Evolutionary conservation across 2,888 invertebrate species (phyloP), one percentile per base, ranked within the genome.

Genomic region (Anthophora plumipes): DNA sequence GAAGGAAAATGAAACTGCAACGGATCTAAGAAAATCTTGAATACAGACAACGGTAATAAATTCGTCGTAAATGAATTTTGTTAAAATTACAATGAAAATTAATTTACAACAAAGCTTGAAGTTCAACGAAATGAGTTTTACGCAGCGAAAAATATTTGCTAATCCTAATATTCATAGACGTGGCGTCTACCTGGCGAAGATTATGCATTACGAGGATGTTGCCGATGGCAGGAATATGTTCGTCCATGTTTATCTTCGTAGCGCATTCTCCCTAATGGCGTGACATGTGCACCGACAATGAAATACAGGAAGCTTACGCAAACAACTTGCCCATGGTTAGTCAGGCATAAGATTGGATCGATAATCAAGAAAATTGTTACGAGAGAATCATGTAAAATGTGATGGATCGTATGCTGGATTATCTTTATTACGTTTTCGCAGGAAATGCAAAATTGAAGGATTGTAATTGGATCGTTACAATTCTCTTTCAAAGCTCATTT

Each of bases 141-240:
- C n/a, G 57, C 57, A 25, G 17, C 43, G 17, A 9, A 17, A 22
- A 25, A 46, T 12, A 1, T 6, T 1, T 5, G 3, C 0, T 46
- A n/a, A 55, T 31, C 20, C 7, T 63, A 63, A 48, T 50, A 20
- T 50, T 11, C 43, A 11, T 37, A 37, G 31, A 50, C 14, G 37
- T 14, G 64, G 50, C 31, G 31, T 37, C 20, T 31, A 17, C 37
- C 25, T 50, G 48, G 5, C 37, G 50, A 31, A 12, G 37, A 50
- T 50, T 64, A 37, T 50, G 50, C 20, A 64, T 9, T 20, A 14
- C 3, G 25, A 63, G 48, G n/a, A 17, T 68, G 22, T 43, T 43
- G 48, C 57, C 68, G 60, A 60, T 61, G 20, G 50, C 20, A n/a
- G 20, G 50, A 64, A 64, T 64, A 50, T 37, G 37, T 50, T 60